Conservation (phyloP, 2,888 invertebrate genomes). For the Notocelia uddmanniana region DNA sequence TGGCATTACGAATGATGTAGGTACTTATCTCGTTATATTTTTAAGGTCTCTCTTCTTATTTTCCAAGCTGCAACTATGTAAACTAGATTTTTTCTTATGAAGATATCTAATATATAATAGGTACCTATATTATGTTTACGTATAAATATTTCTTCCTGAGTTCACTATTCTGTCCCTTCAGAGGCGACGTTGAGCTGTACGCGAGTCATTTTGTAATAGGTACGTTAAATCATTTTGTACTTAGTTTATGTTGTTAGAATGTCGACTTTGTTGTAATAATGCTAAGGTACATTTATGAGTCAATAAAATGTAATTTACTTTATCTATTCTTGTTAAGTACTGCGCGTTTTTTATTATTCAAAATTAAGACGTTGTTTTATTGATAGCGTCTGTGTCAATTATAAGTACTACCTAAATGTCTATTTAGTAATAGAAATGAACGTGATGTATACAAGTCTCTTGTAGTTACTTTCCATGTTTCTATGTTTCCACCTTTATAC, state of each 20-base stretch:
- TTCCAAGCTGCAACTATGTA: not conserved
- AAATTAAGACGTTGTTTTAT: constrained; percentile 28
- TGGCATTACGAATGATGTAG: not conserved
- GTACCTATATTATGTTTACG: not conserved
- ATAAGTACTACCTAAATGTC: constrained; percentile 11
- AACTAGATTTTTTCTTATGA: not conserved
- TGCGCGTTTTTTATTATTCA: not conserved
- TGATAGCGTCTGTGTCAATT: constrained; percentile 22
- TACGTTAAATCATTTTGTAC: constrained; percentile 65
- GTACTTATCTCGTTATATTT: not conserved
- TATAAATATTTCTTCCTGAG: constrained; percentile 13
- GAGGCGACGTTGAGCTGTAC: constrained; percentile 32
- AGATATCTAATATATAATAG: not conserved
- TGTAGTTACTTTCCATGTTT: not conserved
- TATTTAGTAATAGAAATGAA: constrained; percentile 9
- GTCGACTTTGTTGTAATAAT: constrained; percentile 61
- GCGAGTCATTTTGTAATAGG: constrained; percentile 44
- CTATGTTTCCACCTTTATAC: constrained; percentile 7
- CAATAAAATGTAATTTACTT: constrained; percentile 32
- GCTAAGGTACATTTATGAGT: constrained; percentile 52
- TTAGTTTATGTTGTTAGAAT: constrained; percentile 72
- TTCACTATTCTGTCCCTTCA: constrained; percentile 26
- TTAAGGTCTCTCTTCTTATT: not conserved
- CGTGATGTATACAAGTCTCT: constrained; percentile 2
- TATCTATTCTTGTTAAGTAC: constrained; percentile 5